Base-by-base conservation (phyloP, 53 echinoderm and acorn worm genomes). In the Mesocentrotus franciscanus region DNA sequence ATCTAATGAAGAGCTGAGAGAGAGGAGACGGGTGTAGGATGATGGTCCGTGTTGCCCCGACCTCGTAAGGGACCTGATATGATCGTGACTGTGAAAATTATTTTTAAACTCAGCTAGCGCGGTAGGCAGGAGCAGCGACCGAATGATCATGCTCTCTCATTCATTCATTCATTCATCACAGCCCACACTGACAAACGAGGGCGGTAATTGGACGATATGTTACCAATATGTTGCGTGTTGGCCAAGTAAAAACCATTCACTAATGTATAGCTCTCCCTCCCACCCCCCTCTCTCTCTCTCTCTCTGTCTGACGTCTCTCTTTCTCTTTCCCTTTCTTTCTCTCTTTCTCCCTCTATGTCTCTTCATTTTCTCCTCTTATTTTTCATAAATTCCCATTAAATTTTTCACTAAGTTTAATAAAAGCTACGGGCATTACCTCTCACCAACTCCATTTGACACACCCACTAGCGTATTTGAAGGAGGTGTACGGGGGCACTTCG, bases 131-230 rank as follows among this genome's bases (percentile, higher is more conserved):
- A 83, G 36, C 35, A 39, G 83, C 83, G 36, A 39, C 83, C 83
- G 42, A 83, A 83, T 30, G 83, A 83, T 85, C 85, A 90, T 64
- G 33, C 32, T 61, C n/a, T 24, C 58, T 89, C 64, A 90, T 64
- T 90, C 91, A 62, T 85, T 74, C 74, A 36, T 90, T 90, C 91
- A 90, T 61, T 90, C 34, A 90, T 90, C 91, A 66, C 66, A 64
- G 18, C 91, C 17, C 32, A 33, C 64, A 90, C 91, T 64, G 91
- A 66, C 66, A 66, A 66, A 35, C 91, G 64, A 90, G 66, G 91
- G 35, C 36, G 33, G 91, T 90, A 62, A 90, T 90, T 90, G 61
- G 91, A 90, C 91, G 91, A 85, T 85, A 85, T 85, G 85, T 85
- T 85, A 58, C 85, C 10, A 56, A 85, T 85, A 27, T 85, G 85